Conservation (phyloP, 2,797 vertebrate genomes). For the Pyrocephalus nanus region DNA sequence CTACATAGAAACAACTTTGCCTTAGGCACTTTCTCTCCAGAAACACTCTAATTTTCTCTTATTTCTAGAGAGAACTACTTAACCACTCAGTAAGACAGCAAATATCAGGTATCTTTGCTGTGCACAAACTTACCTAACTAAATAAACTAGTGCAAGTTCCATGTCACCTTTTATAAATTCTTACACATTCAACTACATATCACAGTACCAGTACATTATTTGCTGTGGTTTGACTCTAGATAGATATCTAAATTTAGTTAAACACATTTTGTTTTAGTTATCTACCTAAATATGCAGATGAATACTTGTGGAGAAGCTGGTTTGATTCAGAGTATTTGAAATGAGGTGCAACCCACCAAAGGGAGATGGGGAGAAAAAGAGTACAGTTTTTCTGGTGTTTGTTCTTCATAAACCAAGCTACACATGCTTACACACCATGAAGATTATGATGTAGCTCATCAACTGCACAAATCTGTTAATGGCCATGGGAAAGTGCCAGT, state of each 20-base stretch:
- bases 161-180: background rate
- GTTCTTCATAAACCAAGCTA: background rate
- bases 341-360: background rate
- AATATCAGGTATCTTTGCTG: background rate
- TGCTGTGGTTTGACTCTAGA: background rate
- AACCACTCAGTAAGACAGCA: fast-evolving
- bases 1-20: background rate
- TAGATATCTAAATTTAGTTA: background rate
- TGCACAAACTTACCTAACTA: background rate
- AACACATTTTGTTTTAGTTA: background rate
- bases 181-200: background rate
- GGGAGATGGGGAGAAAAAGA: background rate
- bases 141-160: background rate
- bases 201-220: background rate
- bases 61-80: background rate
- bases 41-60: background rate
- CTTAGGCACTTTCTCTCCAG: background rate
- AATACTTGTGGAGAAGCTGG: background rate
- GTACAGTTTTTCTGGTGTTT: background rate
- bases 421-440: background rate
- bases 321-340: background rate
- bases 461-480: background rate
- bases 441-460: background rate
- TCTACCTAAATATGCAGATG: background rate
- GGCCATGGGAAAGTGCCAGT: background rate